Base-by-base conservation (phyloP, 2,797 vertebrate genomes). In the Anas georgica region DNA sequence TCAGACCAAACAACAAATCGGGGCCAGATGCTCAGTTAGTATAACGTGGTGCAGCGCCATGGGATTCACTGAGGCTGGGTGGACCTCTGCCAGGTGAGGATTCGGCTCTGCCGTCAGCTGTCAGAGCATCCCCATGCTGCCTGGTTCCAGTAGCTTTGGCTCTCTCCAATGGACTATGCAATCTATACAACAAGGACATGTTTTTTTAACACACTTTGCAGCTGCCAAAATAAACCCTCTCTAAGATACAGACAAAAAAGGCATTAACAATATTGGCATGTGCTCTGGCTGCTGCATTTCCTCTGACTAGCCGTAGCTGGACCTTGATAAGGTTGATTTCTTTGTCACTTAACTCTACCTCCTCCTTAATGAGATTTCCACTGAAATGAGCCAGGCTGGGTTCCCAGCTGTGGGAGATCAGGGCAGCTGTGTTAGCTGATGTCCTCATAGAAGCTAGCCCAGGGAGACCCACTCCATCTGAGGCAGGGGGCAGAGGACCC, bases 221-320 rank as follows among this genome's bases (percentile, higher is more conserved):
- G 64, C 85, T 95, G 89, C 91, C 96, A 91, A 93, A 92, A 78
- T 46, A 93, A 93, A 93, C 33, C 23, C 62, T 59, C 26, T 35
- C 60, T 70, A 43, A 91, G 88, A 83, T 70, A 78, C 63, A 92
- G 85, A 77, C 78, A 74, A 86, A 75, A 95, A 92, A 83, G 46
- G 28, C 84, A 78, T 92, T 91, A 85, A 73, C 39, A 88, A 45
- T 58, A 83, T 12, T 93, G 92, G 84, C 84, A 45, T 90, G 48
- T 45, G 35, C 54, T 94, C 59, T 15, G 41, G 81, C 37, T 39
- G 68, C 76, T 79, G 76, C 29, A 29, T 72, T 88, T 89, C 87
- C 82, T 89, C 50, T 64, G 23, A 28, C 45, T 87, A 23, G 31
- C 77, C 69, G 1, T 23, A 39, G 75, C 68, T 92, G 64, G 72